Evolutionary conservation across 2,113 vertebrate genomes (phyloP).

Genomic region (Tachysurus fulvidraco): DNA sequence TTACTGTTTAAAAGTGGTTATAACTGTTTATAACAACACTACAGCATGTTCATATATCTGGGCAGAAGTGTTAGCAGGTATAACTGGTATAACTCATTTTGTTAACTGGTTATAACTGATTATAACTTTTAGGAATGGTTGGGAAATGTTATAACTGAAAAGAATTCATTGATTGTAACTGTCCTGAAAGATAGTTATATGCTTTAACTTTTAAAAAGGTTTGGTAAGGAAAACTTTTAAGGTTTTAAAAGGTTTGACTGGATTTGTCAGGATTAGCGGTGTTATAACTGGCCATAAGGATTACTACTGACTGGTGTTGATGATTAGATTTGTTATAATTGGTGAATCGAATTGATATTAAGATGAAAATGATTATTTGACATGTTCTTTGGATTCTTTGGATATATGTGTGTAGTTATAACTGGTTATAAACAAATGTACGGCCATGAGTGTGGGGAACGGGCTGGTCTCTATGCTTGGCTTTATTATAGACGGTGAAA

Average conservation of each 20-base stretch:
- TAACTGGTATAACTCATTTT: too few species aligned
- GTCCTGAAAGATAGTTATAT: too few species aligned
- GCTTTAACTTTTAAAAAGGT: too few species aligned
- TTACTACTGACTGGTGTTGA: neutral
- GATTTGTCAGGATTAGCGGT: neutral
- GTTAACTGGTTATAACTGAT: too few species aligned
- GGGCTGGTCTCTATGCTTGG: too few species aligned
- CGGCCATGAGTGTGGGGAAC: neutral
- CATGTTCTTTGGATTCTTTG: neutral
- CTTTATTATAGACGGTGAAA: neutral
- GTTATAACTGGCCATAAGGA: neutral
- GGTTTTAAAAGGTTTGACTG: neutral
- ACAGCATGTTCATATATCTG: too few species aligned
- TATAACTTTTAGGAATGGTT: too few species aligned
- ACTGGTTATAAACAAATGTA: neutral
- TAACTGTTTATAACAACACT: neutral
- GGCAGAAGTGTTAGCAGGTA: neutral
- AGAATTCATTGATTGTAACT: too few species aligned
- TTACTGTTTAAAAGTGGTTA: neutral
- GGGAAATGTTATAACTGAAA: too few species aligned
- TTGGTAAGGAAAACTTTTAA: too few species aligned
- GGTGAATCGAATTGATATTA: neutral
- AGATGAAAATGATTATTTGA: neutral
- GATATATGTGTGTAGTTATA: neutral
- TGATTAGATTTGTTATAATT: neutral